Evolutionary conservation across 2,797 vertebrate species (phyloP).

Genomic region (Prionace glauca): DNA sequence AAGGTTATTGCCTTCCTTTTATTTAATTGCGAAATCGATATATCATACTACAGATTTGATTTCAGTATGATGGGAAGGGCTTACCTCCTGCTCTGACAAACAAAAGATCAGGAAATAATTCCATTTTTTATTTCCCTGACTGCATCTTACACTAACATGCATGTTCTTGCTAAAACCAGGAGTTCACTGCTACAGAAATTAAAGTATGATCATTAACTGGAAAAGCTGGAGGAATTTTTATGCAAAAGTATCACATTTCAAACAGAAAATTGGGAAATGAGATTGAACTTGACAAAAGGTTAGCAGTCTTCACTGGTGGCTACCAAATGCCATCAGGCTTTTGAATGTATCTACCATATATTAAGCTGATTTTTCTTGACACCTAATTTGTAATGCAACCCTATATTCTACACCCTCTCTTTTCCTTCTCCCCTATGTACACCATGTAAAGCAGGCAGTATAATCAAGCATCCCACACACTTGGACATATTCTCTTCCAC

Average conservation of each 20-base stretch:
- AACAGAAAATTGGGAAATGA: background rate
- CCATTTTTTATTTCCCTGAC: background rate
- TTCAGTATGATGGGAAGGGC: background rate
- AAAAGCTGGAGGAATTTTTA: background rate
- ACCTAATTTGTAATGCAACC: no score
- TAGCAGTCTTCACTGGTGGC: background rate
- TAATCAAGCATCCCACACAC: no score
- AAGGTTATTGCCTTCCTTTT: no score
- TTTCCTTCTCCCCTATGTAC: no score
- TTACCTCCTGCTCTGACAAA: background rate
- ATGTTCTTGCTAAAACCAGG: background rate
- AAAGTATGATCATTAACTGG: background rate
- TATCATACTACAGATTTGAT: background rate
- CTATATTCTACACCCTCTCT: no score
- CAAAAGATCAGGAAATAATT: background rate
- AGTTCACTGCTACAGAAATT: background rate
- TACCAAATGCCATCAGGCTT: background rate
- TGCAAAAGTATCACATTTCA: background rate
- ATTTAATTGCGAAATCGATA: background rate
- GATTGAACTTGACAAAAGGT: background rate
- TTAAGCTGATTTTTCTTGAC: no score
- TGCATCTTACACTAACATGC: background rate
- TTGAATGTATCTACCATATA: no score
- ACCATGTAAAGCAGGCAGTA: no score
- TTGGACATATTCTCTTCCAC: no score